Evolutionary conservation across 2,113 vertebrate genomes (phyloP), one percentile per base, ranked within the genome.

Genomic region (Eubucco bourcierii): DNA sequence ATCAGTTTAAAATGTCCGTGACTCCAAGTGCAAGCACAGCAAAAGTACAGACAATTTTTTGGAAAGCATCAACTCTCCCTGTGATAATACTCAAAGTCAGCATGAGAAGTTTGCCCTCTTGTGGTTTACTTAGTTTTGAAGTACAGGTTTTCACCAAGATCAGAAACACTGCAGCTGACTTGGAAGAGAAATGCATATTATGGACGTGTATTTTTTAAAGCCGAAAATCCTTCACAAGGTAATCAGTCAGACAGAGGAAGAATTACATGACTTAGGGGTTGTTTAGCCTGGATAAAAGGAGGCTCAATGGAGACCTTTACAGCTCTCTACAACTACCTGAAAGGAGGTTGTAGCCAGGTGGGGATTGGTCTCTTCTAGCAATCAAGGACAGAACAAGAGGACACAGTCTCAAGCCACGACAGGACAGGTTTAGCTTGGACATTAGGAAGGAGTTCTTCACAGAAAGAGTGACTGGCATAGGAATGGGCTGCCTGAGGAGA

Each of bases 51-150:
- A 55, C 28, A 60, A 1, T 24, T 77, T 74, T 18, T 75, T 18
- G 20, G 17, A 29, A 74, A 86, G 27, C 3, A 12, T 5, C 12
- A 58, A 6, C 47, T 46, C 73, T 19, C 5, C 18, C 46, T 25
- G 25, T 2, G 29, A 80, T 27, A 63, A 47, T 4, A 33, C 53
- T n/a, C 41, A 24, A 66, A 70, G 83, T 15, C 29, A 87, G 75
- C 52, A 82, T 37, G 50, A 81, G 63, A 87, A 92, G 94, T 84
- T 90, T 93, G 96, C 92, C 95, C 96, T 89, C 94, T 93, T 76
- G 96, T 94, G 96, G 92, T 34, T 93, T 33, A 44, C 18, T 79
- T 52, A 63, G 47, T 44, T 61, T 37, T 27, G 75, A 70, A 90
- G 41, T 41, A 80, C 0, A 39, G 39, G 72, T 79, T 73, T 79